Percentiles rank a stretch among this genome's conserved stretches.
These are phyloP conservation scores for Cyprinus carpio DNA, from an alignment of 2,113 vertebrate species.

Conservation along the genomic window DNA sequence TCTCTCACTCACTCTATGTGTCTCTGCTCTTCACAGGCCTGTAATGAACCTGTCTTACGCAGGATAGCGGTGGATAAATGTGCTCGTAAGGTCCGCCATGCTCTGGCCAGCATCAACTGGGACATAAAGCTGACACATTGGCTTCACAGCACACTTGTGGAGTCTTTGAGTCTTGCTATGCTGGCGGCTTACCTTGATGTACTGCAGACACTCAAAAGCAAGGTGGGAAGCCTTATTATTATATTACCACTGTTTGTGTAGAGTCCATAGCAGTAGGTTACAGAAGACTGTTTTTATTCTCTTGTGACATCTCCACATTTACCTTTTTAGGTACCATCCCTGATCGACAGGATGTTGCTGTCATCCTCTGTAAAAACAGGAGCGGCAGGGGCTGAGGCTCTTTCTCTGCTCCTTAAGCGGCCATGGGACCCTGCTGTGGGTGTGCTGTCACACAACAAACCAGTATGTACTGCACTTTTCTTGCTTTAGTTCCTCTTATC, in stretches of 20 bases:
- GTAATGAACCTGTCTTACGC: conserved; percentile 91
- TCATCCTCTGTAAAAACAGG: conserved; percentile 86
- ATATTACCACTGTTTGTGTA: neutral
- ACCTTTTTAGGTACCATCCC: conserved; percentile 81
- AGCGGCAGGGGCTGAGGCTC: conserved; percentile 88
- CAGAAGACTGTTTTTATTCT: conserved; percentile 5
- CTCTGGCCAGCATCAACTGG: conserved; percentile 92
- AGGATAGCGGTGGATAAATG: conserved; percentile 95
- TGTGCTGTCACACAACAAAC: conserved; percentile 96
- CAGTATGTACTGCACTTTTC: conserved; percentile 72
- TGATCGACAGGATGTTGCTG: conserved; percentile 95
- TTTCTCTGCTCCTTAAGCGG: conserved; percentile 92
- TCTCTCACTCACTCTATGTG: conserved; percentile 4
- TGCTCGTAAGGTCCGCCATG: conserved; percentile 90
- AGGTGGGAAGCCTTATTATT: conserved; percentile 71
- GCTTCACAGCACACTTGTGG: conserved; percentile 91
- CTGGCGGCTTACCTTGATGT: conserved; percentile 95
- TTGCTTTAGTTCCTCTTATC: neutral
- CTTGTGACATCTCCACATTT: neutral
- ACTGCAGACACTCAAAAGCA: conserved; percentile 96
- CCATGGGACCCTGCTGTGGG: conserved; percentile 98
- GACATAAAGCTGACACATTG: conserved; percentile 95
- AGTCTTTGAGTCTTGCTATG: conserved; percentile 92
- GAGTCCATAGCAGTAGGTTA: neutral
- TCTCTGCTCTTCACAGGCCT: conserved; percentile 73